These are phyloP conservation scores for Corydoras sp. DNA, from an alignment of 2,113 vertebrate genomes.

Conservation along the genomic window DNA sequence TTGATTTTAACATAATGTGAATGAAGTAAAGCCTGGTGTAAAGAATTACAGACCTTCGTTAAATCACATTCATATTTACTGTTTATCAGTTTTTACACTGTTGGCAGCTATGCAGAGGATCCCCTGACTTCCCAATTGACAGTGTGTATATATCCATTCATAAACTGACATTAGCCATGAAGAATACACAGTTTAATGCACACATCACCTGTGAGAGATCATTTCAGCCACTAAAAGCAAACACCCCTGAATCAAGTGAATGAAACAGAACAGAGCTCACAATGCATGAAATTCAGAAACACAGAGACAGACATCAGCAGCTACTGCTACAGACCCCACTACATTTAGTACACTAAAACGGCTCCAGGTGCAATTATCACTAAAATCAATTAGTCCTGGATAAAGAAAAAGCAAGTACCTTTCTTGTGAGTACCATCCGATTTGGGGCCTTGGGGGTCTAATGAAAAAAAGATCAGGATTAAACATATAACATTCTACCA, in stretches of 20 bases:
- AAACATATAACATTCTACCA: slow-evolving; percentile 71
- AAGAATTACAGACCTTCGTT: no score
- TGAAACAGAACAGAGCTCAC: neutral
- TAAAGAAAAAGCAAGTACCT: slow-evolving; percentile 69
- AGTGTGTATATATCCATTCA: no score
- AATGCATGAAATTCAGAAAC: slow-evolving; percentile 20
- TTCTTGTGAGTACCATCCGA: slow-evolving; percentile 77
- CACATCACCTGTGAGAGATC: neutral
- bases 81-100: no score
- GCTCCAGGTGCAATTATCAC: slow-evolving; percentile 32
- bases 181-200: no score
- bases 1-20: no score
- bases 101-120: no score
- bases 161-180: no score
- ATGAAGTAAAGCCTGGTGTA: no score
- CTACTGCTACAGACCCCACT: slow-evolving; percentile 4
- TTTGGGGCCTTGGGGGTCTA: slow-evolving; percentile 78
- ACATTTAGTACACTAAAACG: slow-evolving; percentile 6
- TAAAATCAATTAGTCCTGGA: slow-evolving; percentile 42
- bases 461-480: slow-evolving; percentile 77
- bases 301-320: slow-evolving; percentile 18
- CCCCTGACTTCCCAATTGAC: no score
- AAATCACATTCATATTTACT: no score
- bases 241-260: neutral
- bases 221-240: neutral